Percentiles rank a stretch among this genome's conserved stretches.
These are phyloP conservation scores for Castor canadensis DNA, from an alignment of 2,113 vertebrate genomes.

Conservation along the genomic window DNA sequence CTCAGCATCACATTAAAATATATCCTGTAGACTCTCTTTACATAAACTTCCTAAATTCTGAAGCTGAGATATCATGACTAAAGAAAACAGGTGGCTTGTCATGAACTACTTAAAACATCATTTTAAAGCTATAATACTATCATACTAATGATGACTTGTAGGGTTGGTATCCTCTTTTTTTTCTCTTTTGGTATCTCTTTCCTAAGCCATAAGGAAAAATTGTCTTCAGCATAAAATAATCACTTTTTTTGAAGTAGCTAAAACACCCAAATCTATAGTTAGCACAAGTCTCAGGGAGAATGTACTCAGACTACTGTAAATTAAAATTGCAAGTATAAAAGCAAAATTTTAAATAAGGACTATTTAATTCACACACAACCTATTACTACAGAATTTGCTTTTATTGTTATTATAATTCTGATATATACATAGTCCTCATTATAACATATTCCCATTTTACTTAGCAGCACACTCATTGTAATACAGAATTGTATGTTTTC, in stretches of 20 bases:
- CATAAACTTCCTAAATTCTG: neutral
- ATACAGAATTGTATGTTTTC: constrained; percentile 2
- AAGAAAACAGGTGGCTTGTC: neutral
- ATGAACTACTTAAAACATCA: neutral
- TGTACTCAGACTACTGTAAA: neutral
- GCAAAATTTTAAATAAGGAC: constrained; percentile 15
- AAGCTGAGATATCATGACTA: neutral
- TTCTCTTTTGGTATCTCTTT: neutral
- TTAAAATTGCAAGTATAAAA: neutral
- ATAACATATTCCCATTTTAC: neutral
- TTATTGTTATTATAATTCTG: neutral
- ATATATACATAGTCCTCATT: neutral
- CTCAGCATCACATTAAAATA: constrained; percentile 26
- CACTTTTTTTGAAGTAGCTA: neutral
- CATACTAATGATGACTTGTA: neutral
- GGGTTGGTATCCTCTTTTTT: neutral
- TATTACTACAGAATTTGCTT: neutral
- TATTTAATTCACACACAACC: neutral
- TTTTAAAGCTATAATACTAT: neutral
- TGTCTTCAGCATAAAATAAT: constrained; percentile 17
- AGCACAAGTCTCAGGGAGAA: neutral
- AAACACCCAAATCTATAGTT: neutral
- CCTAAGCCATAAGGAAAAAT: neutral
- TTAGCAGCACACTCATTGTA: neutral
- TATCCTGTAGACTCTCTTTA: neutral